These are phyloP conservation scores for Nomada lathburiana DNA, from an alignment of 2,888 invertebrate species.

Conservation along the genomic window DNA sequence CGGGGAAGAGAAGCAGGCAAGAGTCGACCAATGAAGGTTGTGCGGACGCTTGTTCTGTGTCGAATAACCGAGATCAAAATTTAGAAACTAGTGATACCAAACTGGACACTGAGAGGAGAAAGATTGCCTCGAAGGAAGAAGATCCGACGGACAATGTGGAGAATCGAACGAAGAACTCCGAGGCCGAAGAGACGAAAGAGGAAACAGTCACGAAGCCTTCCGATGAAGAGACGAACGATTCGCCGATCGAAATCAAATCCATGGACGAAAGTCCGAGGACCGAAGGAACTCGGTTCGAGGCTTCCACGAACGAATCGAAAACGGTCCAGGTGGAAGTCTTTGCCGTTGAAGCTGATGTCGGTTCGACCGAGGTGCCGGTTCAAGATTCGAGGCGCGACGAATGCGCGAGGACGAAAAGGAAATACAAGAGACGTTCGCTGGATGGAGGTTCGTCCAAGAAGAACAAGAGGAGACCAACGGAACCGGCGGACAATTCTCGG, in stretches of 20 bases:
- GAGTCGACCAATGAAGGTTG: background rate
- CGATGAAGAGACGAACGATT: no score
- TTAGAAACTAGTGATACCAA: background rate
- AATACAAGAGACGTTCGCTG: constrained; percentile 76
- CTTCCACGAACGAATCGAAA: background rate
- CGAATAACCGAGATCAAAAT: background rate
- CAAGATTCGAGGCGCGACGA: background rate
- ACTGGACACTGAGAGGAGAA: background rate
- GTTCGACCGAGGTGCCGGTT: background rate
- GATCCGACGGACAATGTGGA: background rate
- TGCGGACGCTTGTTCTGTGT: background rate
- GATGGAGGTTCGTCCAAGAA: constrained; percentile 73
- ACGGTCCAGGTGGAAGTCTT: background rate
- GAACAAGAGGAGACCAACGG: constrained; percentile 74
- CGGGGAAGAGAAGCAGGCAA: background rate
- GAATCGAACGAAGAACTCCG: background rate
- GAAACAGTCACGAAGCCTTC: background rate
- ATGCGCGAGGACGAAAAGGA: constrained; percentile 21
- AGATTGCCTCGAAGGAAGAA: background rate
- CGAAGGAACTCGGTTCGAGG: background rate
- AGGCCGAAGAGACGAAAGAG: background rate
- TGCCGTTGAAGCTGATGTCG: background rate
- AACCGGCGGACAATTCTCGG: constrained; percentile 63
- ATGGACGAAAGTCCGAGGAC: background rate
- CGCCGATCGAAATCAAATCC: no score